phyloP scores from a whole-genome alignment of 30 jellyfish, hydroid and myxozoan genomes.

The Hydra vulgaris region DNA sequence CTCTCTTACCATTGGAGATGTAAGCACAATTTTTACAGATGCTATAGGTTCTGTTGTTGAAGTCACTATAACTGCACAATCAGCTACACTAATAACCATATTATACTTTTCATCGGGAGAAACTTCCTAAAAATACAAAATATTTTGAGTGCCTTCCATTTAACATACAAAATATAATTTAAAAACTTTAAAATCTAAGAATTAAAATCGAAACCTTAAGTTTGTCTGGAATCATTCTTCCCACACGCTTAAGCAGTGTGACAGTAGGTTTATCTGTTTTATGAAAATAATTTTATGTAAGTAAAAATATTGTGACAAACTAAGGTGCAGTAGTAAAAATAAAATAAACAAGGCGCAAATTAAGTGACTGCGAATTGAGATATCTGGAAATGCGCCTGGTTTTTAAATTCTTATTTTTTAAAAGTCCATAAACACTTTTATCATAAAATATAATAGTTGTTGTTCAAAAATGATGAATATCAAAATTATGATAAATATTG shows the following conservation, averaged over 20 bases:
- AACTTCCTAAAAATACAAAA: slow-evolving; percentile 32
- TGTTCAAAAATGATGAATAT: no score
- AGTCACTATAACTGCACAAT: slow-evolving; percentile 36
- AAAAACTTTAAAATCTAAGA: no score
- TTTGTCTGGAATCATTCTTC: slow-evolving; percentile 58
- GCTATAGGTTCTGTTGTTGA: slow-evolving; percentile 76
- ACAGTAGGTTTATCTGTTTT: slow-evolving; percentile 73
- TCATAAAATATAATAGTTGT: no score
- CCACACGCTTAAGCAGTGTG: slow-evolving; percentile 57
- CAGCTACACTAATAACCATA: slow-evolving; percentile 35
- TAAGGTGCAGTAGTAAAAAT: no score
- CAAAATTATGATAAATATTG: no score
- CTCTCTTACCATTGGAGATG: slow-evolving; percentile 87
- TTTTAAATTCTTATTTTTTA: no score
- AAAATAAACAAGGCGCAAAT: no score
- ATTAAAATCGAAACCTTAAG: slow-evolving; percentile 51
- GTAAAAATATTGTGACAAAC: no score
- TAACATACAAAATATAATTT: background rate
- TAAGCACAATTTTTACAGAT: slow-evolving; percentile 45
- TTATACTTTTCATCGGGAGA: slow-evolving; percentile 50
- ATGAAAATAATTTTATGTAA: no score
- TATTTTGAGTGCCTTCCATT: background rate
- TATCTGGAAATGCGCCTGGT: no score
- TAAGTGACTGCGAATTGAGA: no score
- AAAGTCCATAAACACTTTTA: no score